Conservation (phyloP, 2,888 invertebrate genomes). For the Acleris literana region DNA sequence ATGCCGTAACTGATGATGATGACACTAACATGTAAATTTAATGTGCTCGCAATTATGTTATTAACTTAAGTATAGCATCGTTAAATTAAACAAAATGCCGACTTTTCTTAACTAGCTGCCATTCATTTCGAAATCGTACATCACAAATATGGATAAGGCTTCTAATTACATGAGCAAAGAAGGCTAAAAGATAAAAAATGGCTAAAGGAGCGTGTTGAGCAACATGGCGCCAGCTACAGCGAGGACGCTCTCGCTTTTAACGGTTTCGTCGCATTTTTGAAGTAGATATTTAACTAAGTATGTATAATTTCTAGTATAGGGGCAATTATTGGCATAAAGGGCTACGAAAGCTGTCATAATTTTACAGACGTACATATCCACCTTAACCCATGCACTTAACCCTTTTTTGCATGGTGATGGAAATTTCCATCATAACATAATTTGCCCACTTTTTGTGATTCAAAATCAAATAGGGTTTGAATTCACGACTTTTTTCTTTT, state of each 20-base stretch:
- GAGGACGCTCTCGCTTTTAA: conserved; percentile 42
- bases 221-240: conserved; percentile 37
- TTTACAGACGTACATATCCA: no score
- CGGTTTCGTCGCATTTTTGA: conserved; percentile 40
- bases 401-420: no score
- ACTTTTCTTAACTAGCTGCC: conserved; percentile 24
- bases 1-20: conserved; percentile 17
- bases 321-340: conserved; percentile 39
- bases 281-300: conserved; percentile 17
- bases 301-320: conserved; percentile 30
- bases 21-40: conserved; percentile 28
- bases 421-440: no score
- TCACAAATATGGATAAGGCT: conserved; percentile 25
- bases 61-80: conserved; percentile 31
- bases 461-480: no score
- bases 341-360: neutral
- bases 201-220: conserved; percentile 25
- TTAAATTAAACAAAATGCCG: conserved; percentile 36
- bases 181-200: conserved; percentile 34
- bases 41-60: conserved; percentile 33
- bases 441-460: no score
- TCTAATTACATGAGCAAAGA: conserved; percentile 36
- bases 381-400: no score
- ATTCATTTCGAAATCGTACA: conserved; percentile 26
- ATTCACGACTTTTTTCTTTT: no score